Evolutionary conservation across 2,888 invertebrate species (phyloP), one percentile per base, ranked within the genome.

Genomic region (Litoditis marina): DNA sequence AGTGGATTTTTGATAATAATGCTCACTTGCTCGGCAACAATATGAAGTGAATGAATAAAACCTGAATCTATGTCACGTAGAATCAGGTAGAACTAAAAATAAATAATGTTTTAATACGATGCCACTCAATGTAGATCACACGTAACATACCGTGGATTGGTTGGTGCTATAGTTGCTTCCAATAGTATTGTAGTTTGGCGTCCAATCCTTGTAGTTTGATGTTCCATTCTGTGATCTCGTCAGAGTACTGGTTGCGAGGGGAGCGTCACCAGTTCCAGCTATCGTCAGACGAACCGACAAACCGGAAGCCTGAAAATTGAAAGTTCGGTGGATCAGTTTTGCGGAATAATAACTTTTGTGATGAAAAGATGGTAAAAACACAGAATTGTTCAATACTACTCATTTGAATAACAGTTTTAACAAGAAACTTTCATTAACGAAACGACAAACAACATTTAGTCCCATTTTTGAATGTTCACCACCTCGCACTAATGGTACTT

Each of bases 201-300:
- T n/a, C n/a, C n/a, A n/a, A n/a, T n/a, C n/a, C n/a, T n/a, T n/a
- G n/a, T n/a, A n/a, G n/a, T n/a, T n/a, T n/a, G n/a, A n/a, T n/a
- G n/a, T n/a, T n/a, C n/a, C n/a, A n/a, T n/a, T n/a, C 3, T 30
- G n/a, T 16, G 32, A 65, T 28, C 73, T 49, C 16, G 58, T 66
- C 13, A 72, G 39, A 2, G 72, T 72, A n/a, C 69, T 62, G 31
- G 67, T 63, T 11, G 68, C 67, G 25, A 69, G 46, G 3, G 71
- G 63, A 22, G 69, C 50, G 31, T 64, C 64, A 22, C 65, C 64
- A 1, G 84, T 84, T 34, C 84, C 80, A 13, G 84, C 85, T 19
- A 86, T 83, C 19, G 85, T 85, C 31, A 86, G 78, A 7, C 73
- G 63, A 28, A 95, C 93, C 52, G 90, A 88, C 73, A 91, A 88